A percentile compares a stretch with the other conserved stretches of the same genome.
phyloP scores from a whole-genome alignment of 30 jellyfish, hydroid and myxozoan genomes.

The Hydractinia symbiolongicarpus region DNA sequence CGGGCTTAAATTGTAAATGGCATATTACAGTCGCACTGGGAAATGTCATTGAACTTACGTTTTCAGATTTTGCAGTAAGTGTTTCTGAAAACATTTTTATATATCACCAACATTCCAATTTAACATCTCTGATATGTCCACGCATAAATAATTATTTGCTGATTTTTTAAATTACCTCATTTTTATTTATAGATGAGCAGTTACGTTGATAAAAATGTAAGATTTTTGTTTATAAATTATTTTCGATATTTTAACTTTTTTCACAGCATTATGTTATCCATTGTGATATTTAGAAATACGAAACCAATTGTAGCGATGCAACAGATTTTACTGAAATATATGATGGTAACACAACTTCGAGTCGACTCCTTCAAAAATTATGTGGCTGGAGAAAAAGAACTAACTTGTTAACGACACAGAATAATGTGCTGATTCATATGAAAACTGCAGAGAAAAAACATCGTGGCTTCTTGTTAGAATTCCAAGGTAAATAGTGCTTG shows the following conservation, averaged over 20 bases:
- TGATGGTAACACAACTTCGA: constrained; percentile 56
- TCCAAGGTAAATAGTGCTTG: constrained; percentile 41
- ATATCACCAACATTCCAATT: neutral
- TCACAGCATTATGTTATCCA: no score
- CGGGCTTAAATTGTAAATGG: constrained; percentile 67
- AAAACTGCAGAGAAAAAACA: constrained; percentile 49
- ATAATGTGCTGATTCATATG: constrained; percentile 54
- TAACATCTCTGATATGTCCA: neutral
- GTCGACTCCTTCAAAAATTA: constrained; percentile 34
- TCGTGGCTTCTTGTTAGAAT: constrained; percentile 73
- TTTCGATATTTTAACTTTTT: neutral
- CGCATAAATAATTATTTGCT: neutral
- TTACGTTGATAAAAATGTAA: constrained; percentile 34
- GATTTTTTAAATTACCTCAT: neutral
- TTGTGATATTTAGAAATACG: constrained; percentile 28
- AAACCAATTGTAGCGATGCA: constrained; percentile 47
- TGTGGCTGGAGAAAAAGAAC: constrained; percentile 44
- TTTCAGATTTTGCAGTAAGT: constrained; percentile 62
- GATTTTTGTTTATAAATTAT: neutral
- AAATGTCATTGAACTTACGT: constrained; percentile 21
- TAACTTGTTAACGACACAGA: constrained; percentile 30
- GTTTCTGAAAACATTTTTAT: neutral
- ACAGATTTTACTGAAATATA: constrained; percentile 55
- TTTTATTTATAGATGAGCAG: constrained; percentile 46
- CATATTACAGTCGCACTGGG: constrained; percentile 56